Conservation (phyloP, 2,888 invertebrate genomes). For the Chrysolina haemoptera region DNA sequence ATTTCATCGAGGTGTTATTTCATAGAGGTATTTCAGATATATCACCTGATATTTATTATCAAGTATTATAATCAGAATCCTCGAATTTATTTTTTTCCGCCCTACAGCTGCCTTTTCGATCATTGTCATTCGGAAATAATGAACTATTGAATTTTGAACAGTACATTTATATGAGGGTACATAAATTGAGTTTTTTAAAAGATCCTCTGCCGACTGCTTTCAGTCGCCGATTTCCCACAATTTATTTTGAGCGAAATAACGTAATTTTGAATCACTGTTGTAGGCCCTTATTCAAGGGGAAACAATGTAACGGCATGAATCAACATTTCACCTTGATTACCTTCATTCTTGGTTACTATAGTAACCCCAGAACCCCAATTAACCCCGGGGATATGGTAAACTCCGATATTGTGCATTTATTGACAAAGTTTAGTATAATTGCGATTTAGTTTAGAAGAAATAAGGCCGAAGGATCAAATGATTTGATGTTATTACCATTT, state of each 20-base stretch:
- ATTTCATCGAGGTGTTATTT: too few species aligned
- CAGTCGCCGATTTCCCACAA: not conserved
- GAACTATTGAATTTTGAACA: constrained; percentile 21
- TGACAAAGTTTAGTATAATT: constrained; percentile 20
- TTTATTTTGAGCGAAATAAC: constrained; percentile 19
- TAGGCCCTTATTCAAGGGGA: constrained; percentile 8
- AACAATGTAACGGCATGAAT: constrained; percentile 21
- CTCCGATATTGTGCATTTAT: constrained; percentile 23
- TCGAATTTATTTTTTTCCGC: too few species aligned
- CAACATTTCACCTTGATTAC: constrained; percentile 24
- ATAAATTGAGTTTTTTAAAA: constrained; percentile 17
- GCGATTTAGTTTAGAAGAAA: constrained; percentile 4
- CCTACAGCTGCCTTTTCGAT: not conserved
- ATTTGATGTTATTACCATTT: constrained; percentile 6
- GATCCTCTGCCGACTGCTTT: not conserved
- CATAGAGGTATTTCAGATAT: too few species aligned
- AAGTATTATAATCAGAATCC: too few species aligned
- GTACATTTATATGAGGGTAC: constrained; percentile 1
- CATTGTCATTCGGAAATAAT: constrained; percentile 6
- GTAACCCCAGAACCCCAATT: constrained; percentile 14
- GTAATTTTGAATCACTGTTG: constrained; percentile 18
- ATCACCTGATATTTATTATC: too few species aligned
- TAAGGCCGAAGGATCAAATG: not conserved
- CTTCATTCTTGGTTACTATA: constrained; percentile 19
- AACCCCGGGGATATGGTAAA: constrained; percentile 16